Percentiles rank a stretch among this genome's conserved stretches.
Conservation (phyloP, 1,140 invertebrate species). For the Pantala flavescens region DNA sequence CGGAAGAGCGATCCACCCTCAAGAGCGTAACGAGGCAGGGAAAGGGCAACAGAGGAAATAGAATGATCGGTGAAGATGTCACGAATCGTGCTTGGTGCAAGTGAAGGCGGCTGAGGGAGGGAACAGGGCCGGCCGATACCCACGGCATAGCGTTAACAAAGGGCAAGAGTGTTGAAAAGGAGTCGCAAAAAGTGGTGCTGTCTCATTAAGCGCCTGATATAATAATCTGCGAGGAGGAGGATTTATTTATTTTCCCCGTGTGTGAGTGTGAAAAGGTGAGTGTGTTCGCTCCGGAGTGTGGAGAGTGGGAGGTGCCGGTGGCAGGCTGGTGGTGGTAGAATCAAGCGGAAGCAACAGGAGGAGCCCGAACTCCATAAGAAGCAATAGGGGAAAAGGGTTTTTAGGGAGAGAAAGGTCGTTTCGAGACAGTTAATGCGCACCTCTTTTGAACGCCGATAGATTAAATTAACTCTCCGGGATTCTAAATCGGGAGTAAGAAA, state of each 20-base stretch:
- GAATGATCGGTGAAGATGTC: not conserved
- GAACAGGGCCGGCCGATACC: not conserved
- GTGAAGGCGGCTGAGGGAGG: not conserved
- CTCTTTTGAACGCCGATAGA: no score
- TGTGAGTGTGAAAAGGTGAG: not conserved
- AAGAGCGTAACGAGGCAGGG: no score
- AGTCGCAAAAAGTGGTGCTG: not conserved
- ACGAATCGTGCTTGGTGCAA: not conserved
- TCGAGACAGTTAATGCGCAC: not conserved
- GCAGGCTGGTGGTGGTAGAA: not conserved
- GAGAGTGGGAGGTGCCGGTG: not conserved
- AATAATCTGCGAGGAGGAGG: no score
- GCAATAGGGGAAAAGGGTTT: not conserved
- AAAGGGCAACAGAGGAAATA: not conserved
- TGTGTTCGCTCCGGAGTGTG: not conserved
- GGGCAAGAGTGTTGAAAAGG: not conserved
- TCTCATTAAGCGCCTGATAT: no score
- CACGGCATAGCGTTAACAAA: no score
- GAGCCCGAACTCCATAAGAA: not conserved
- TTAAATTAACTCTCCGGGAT: no score
- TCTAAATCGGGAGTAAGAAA: no score
- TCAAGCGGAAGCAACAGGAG: conserved; percentile 3
- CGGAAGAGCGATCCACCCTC: no score
- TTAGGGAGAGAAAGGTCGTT: not conserved
- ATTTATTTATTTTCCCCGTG: no score